Evolutionary conservation across 2,797 vertebrate species (phyloP), one percentile per base, ranked within the genome.

Genomic region (Basileuterus tristriatus): DNA sequence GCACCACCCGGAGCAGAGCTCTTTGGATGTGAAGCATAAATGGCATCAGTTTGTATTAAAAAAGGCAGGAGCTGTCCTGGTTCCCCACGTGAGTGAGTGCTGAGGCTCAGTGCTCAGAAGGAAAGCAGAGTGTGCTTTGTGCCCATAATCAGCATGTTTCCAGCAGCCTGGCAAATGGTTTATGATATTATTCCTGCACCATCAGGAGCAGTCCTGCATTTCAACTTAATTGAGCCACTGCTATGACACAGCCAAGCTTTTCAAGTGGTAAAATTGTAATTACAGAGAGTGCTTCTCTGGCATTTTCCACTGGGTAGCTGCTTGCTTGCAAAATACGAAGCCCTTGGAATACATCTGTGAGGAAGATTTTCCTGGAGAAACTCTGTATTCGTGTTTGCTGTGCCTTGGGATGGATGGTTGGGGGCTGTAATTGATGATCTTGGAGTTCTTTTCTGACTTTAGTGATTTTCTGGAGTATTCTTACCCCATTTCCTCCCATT

Each of bases 261-360:
- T 91, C 87, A 89, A 96, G 82, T 92, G 96, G 62, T 65, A 11
- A 87, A 94, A 94, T 83, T 88, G 89, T 91, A 95, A 96, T 96
- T 94, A 92, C 29, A 83, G 83, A 55, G 89, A 81, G 69, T 69
- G 87, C 56, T 89, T 83, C 84, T 88, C 94, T 93, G 84, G 84
- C 76, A 50, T 49, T 93, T 96, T 72, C 72, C 53, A 36, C 81
- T 56, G 91, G 91, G 74, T 77, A 19, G 49, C 27, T 52, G 55
- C 82, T 91, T 85, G 90, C 79, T 91, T 85, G 91, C 76, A 71
- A 76, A 91, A 89, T 29, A 55, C 15, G 56, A 71, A 92, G 47
- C 47, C 43, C 72, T 86, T 8, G 0, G 8, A 71, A 41, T 36
- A 7, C 24, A 62, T 83, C 55, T 86, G 43, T 23, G 76, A 63